Evolutionary conservation across 2,113 vertebrate genomes (phyloP).

Genomic region (Cephalopholis sonnerati): DNA sequence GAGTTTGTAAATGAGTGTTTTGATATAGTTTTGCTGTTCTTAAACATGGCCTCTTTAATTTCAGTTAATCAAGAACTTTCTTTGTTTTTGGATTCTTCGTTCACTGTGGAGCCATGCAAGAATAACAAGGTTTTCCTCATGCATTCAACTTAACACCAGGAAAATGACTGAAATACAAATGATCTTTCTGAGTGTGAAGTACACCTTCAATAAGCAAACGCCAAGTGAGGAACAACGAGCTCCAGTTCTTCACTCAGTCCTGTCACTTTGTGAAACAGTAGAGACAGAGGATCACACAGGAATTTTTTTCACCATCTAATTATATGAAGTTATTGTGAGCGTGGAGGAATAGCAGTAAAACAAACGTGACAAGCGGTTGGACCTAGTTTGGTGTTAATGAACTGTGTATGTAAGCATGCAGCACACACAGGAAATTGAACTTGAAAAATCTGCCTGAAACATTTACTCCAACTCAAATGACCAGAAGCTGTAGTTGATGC

Average conservation of each 20-base stretch:
- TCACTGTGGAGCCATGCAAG: too few species aligned
- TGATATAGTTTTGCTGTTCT: too few species aligned
- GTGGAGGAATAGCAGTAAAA: not conserved
- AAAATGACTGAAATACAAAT: too few species aligned
- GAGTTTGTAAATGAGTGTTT: too few species aligned
- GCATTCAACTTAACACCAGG: too few species aligned
- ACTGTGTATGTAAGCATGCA: not conserved
- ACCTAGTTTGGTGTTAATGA: not conserved
- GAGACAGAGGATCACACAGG: not conserved
- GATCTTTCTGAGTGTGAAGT: too few species aligned
- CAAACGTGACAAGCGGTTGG: conserved; percentile 3
- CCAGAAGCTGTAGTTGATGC: not conserved
- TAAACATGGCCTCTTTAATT: too few species aligned
- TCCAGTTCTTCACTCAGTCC: not conserved
- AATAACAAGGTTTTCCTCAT: too few species aligned
- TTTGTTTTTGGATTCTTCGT: too few species aligned
- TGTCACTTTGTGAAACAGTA: too few species aligned
- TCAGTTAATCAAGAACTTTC: too few species aligned
- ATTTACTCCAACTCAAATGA: conserved; percentile 25
- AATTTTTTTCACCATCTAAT: not conserved
- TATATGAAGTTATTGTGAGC: not conserved
- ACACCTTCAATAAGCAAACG: too few species aligned
- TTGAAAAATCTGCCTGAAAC: conserved; percentile 11
- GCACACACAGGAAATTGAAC: not conserved
- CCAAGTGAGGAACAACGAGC: not conserved